Base-by-base conservation (phyloP, 2,113 vertebrate species). In the Struthidea cinerea region DNA sequence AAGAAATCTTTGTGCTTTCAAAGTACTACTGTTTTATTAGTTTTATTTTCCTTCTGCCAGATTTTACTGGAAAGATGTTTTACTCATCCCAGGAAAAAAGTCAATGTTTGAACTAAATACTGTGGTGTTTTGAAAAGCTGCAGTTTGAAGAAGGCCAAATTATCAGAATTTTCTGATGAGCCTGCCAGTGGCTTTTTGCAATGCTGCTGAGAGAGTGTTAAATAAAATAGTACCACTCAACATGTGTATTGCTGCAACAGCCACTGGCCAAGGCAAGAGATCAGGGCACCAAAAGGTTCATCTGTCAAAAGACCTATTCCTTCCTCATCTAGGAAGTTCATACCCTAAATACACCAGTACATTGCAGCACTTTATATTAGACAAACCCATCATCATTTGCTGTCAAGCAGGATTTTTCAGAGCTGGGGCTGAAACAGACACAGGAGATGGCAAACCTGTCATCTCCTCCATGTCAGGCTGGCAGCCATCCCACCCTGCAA, bases 61-160 rank as follows among this genome's bases (percentile, higher is more conserved):
- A 82, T 96, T 96, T 80, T 94, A 75, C 85, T 96, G 71, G 89
- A 97, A 97, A 89, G 93, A 95, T 89, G 37, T 87, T 96, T 92
- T 94, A 94, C 55, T 96, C 86, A 90, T 96, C 89, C 95, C 86
- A 92, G 92, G 92, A 96, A 96, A 95, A 95, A 87, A 86, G 28
- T 90, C 86, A 81, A 64, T 85, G 75, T 95, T 97, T 97, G 87
- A 56, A 88, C 90, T 64, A 65, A 90, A 89, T 75, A 64, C 47
- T 91, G 65, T 55, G 27, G 33, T 73, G 46, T 86, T 90, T 96
- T 89, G 94, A 96, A 94, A 95, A 85, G 76, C 77, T 83, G 46
- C 52, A 39, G 75, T 59, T 59, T 24, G 53, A 41, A 80, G 68
- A 63, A 87, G 61, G 81, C 84, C 75, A 97, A 95, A 94, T 94